Base-by-base conservation (phyloP, 1,140 invertebrate species). In the Hyposmocoma kahamanoa region DNA sequence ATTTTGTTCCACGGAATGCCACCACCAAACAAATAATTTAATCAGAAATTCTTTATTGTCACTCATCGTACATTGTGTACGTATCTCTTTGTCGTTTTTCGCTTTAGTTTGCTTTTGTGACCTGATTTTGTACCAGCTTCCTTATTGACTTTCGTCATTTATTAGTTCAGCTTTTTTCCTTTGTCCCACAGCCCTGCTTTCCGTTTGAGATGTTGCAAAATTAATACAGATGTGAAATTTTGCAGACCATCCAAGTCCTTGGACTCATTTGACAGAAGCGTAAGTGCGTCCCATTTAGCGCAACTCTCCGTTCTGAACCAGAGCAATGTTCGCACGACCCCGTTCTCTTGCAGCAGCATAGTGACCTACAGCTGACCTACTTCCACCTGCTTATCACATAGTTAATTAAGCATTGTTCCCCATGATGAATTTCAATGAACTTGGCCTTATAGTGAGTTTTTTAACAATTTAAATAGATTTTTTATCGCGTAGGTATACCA, bases 271-370 rank as follows among this genome's bases (percentile, higher is more conserved):
- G 28, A 51, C 42, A 50, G 58, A 66, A 58, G 53, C 59, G 51
- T 56, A 60, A 51, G 44, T 59, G 53, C 42, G 64, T 56, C 54
- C 64, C 46, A 67, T 67, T 69, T 72, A 62, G 52, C 41, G 22
- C 56, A 49, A 58, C 58, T 62, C 60, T 56, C 59, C 62, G 49
- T 62, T 52, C 50, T 53, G 59, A 63, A 74, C 60, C 58, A 42
- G 61, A 71, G 72, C 67, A 72, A 72, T 71, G 51, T 59, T 65
- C 53, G 58, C 48, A 50, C 69, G 75, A 76, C 75, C 72, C 62
- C 59, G 60, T 76, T 79, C 66, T 51, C 54, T 59, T 42, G 50
- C 51, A 44, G 51, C 56, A n/a, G n/a, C 51, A 62, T 66, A 72
- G 63, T 75, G 59, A 61, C 52, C 48, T 59, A 48, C 54, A 75